Evolutionary conservation across 1,140 invertebrate genomes (phyloP), one percentile per base, ranked within the genome.

Genomic region (Physella acuta): DNA sequence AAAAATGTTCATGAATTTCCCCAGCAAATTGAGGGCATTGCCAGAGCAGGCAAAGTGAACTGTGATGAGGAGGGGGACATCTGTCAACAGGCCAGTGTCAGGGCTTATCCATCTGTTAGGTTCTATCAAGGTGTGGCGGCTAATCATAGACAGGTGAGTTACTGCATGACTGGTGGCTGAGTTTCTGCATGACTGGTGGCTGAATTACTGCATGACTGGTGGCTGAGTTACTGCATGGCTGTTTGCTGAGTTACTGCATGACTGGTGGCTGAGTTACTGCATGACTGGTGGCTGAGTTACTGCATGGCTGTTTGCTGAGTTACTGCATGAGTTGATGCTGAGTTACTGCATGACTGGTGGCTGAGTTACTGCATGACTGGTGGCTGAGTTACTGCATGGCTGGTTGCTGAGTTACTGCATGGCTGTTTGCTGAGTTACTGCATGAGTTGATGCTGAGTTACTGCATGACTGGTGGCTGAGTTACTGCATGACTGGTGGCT

Each of bases 21-120:
- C 16, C 73, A 90, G 88, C 78, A 81, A 74, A 73, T 90, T 36
- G 81, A 88, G 59, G 86, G 85, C n/a, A 79, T 76, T 71, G 85
- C 88, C 2, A 85, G 84, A 63, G 81, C 86, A 44, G 89, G 86
- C 14, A 88, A 87, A 81, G 75, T 90, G 1, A 86, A 90, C 79
- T 90, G 89, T 82, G 86, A 89, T 36, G 62, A 76, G 28, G 81
- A 86, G 68, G 74, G 74, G 26, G 44, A 75, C 16, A 55, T 87
- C 16, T 90, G 89, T 78, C 71, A 78, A 3, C 71, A 84, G 64
- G 87, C 86, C 30, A 85, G 85, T 39, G 78, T 90, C 3, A 70
- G 77, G 55, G 85, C 84, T 8, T 90, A 89, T 79, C 89, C 89
- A 0, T 87, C 88, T 16, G 76, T 90, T 2, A 78, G 80, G 59